Conservation (phyloP, 2,797 vertebrate species). For the Siniperca scherzeri region DNA sequence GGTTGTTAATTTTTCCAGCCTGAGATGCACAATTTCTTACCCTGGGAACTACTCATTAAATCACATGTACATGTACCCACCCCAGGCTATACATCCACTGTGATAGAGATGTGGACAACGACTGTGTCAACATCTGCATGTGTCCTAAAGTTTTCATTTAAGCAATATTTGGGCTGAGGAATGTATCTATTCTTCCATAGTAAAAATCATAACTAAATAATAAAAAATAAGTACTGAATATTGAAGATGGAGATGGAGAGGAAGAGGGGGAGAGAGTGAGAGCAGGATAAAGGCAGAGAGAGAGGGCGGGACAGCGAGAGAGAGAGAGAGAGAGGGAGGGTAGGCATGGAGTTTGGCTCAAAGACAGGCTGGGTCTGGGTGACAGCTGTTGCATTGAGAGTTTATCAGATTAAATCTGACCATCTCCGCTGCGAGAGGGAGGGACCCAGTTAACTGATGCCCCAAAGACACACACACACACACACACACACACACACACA, state of each 20-base stretch:
- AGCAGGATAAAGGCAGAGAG: too few relatives aligned
- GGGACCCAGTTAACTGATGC: conserved; percentile 59
- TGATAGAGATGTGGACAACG: not conserved
- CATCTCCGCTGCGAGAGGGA: conserved; percentile 72
- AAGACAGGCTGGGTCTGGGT: conserved; percentile 60
- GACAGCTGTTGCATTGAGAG: conserved; percentile 83
- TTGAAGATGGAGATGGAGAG: conserved; percentile 13
- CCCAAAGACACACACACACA: conserved; percentile 47
- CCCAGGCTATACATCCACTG: not conserved
- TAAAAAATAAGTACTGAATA: not conserved
- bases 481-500: not conserved
- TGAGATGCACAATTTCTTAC: not conserved
- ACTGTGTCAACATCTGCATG: not conserved
- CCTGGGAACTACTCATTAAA: not conserved
- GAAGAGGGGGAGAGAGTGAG: conserved; percentile 10
- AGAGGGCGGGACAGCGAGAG: too few relatives aligned
- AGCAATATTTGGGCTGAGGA: not conserved
- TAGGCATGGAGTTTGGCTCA: conserved; percentile 47
- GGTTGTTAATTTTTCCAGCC: not conserved
- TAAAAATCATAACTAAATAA: not conserved
- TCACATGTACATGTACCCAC: not conserved
- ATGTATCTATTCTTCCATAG: not conserved
- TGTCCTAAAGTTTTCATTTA: not conserved
- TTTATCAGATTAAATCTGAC: conserved; percentile 85
- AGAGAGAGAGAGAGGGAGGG: not conserved